These are phyloP conservation scores for Silurus asotus DNA, from an alignment of 2,113 vertebrate species.

Conservation along the genomic window DNA sequence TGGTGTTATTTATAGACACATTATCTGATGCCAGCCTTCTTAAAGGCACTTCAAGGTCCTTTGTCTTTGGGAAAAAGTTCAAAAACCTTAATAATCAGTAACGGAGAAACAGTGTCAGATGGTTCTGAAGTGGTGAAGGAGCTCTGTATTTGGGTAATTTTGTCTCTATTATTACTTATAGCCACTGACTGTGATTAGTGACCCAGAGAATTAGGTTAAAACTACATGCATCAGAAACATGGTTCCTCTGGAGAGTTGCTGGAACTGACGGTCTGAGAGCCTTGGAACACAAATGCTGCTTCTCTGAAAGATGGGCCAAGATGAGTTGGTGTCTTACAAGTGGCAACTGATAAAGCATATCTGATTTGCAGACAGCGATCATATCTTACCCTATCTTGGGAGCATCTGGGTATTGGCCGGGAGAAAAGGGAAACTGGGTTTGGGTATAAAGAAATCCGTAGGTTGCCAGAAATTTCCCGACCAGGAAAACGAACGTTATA, in stretches of 20 bases:
- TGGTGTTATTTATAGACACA: no score
- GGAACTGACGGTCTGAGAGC: neutral
- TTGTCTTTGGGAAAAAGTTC: neutral
- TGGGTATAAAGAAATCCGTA: neutral
- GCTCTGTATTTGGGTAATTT: neutral
- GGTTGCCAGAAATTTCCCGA: neutral
- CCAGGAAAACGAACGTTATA: neutral
- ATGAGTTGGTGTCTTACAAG: neutral
- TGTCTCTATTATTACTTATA: neutral
- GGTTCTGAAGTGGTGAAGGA: neutral
- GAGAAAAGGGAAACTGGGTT: neutral
- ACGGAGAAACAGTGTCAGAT: no score
- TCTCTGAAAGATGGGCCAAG: neutral
- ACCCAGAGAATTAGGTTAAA: neutral
- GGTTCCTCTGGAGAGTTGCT: neutral
- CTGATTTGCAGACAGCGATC: neutral
- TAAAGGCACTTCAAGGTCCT: no score
- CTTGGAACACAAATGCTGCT: neutral
- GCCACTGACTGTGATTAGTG: neutral
- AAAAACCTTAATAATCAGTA: neutral
- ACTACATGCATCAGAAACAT: neutral
- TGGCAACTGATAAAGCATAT: neutral
- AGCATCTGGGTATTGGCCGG: neutral
- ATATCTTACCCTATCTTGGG: neutral
- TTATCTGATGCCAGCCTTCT: no score